Evolutionary conservation across 2,113 vertebrate species (phyloP), one percentile per base, ranked within the genome.

Genomic region (Chaetops frenatus): DNA sequence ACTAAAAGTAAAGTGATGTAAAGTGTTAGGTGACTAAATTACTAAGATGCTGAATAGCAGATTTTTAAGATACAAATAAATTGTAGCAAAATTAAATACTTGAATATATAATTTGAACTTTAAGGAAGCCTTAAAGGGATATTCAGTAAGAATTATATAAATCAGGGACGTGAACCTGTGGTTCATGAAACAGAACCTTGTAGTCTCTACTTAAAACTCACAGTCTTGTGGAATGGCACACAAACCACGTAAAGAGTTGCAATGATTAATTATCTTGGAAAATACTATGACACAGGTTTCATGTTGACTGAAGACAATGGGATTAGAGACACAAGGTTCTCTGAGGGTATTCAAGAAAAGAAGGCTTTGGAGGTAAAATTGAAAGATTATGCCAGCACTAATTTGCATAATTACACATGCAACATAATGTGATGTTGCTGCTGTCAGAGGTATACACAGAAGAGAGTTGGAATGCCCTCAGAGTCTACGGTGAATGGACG

Each of bases 401-500:
- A 38, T 79, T 70, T 61, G 7, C 27, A 9, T 16, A 35, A 7
- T 60, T 65, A 38, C 6, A 45, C 5, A 20, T 15, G 35, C 24
- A 72, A 72, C 3, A 76, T 12, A 58, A 40, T 24, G 4, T 86
- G 54, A 15, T 51, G 12, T 8, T 79, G 35, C 15, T 65, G 7
- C 7, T 88, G 29, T 60, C 36, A 70, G 4, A 19, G 2, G 2
- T 35, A 44, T 6, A 28, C 11, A 22, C 7, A 27, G 29, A 58
- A 4, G 58, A 36, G 25, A 54, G 5, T 17, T 33, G 17, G 62
- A 79, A 28, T 16, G 10, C 28, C 33, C 35, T 69, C 38, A n/a
- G 38, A 36, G 9, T 25, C 27, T 23, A 4, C 15, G 9, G n/a
- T 53, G 23, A 11, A 20, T 45, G 28, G 7, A 33, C 0, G 0